Base-by-base conservation (phyloP, 2,888 invertebrate genomes). In the Eupeodes luniger region DNA sequence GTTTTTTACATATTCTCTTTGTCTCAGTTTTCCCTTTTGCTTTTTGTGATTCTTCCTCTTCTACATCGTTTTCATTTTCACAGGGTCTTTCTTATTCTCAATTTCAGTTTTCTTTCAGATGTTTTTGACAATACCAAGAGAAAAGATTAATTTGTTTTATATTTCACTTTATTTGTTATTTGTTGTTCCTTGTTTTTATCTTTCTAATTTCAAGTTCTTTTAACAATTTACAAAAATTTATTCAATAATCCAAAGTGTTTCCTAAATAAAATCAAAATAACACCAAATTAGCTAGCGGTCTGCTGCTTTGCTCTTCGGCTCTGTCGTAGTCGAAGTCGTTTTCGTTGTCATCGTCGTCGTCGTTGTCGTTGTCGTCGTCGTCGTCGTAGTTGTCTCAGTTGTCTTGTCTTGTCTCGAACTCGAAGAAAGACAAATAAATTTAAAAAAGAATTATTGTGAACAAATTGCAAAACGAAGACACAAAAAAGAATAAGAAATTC, bases 41-140 rank as follows among this genome's bases (percentile, higher is more conserved):
- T 27, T 27, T 27, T 27, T 84, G 49, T 75, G 55, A 59, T 81
- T 69, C 62, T 80, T 85, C 14, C 74, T 81, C 80, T 88, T 84
- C 85, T 5, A 19, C 19, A 4, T 49, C 66, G 66, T 47, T 27
- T 66, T 66, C 47, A 14, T 47, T 27, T 66, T 66, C 47, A 14
- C 10, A 49, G 66, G 62, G 70, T 70, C 70, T 83, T 77, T 87
- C 81, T 74, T 27, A 27, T 27, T 27, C 27, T 27, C 27, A 27
- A 27, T 27, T 59, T 84, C 80, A 81, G 75, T 88, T 74, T 80
- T 83, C 84, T 85, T 86, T 91, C 91, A 91, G 90, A 91, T 91
- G 90, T 89, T 90, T 91, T 91, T 91, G 91, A 91, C 90, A 91
- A 90, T 86, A 89, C 89, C 79, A 89, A 90, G 90, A 89, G 90